These are phyloP conservation scores for Amazona guildingii DNA, from an alignment of 2,113 vertebrate genomes.

Conservation along the genomic window DNA sequence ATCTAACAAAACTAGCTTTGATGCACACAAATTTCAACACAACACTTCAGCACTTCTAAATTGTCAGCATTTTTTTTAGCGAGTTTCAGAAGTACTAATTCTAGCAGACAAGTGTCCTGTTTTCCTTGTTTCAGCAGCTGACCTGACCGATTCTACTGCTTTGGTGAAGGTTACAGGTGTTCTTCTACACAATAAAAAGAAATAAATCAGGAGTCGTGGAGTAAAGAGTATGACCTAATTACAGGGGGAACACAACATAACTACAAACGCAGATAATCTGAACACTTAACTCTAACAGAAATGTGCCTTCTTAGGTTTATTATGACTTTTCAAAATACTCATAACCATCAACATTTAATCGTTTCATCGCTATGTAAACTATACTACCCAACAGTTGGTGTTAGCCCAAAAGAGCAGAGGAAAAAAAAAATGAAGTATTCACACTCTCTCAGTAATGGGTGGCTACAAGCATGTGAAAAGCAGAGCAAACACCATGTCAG, in stretches of 20 bases:
- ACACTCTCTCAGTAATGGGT: background rate
- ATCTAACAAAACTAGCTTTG: conserved; percentile 33
- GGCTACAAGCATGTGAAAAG: background rate
- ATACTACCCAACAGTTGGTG: background rate
- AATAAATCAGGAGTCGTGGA: background rate
- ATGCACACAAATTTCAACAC: background rate
- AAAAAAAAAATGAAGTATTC: background rate
- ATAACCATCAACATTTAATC: background rate
- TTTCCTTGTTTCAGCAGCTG: background rate
- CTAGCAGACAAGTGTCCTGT: background rate
- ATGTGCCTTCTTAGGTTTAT: background rate
- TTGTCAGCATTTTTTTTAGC: background rate
- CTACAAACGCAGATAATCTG: background rate
- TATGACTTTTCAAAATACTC: background rate
- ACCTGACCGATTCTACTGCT: background rate
- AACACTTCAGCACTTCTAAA: background rate
- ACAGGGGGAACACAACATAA: background rate
- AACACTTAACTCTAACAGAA: background rate
- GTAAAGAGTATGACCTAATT: background rate
- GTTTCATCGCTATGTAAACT: background rate
- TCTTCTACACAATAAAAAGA: background rate
- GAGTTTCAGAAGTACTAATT: background rate
- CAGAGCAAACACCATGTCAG: background rate
- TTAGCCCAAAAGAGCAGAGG: background rate
- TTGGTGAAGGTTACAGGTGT: background rate